Evolutionary conservation across 1,140 invertebrate genomes (phyloP).

Genomic region (Zaprionus davidi): DNA sequence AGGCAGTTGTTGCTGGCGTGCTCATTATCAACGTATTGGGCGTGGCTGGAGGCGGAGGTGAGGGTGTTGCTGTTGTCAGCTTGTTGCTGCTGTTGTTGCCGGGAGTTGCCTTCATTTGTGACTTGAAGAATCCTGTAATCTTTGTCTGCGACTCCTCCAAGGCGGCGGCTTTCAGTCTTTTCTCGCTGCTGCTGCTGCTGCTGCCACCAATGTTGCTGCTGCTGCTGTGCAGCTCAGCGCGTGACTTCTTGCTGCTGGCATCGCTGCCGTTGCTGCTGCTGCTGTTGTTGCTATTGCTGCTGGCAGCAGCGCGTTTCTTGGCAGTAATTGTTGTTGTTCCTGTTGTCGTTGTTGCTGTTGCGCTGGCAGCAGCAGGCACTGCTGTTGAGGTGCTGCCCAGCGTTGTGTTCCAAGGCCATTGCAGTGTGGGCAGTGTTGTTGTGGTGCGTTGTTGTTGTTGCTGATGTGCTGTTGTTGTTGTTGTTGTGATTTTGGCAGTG

Average conservation of each 20-base stretch:
- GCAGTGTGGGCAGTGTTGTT: slow-evolving; percentile 59
- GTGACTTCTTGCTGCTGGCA: slow-evolving; percentile 58
- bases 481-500: slow-evolving; percentile 51
- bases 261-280: slow-evolving; percentile 6
- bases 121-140: slow-evolving; percentile 93
- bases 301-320: slow-evolving; percentile 41
- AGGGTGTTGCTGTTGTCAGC: slow-evolving; percentile 76
- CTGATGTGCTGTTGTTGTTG: slow-evolving; percentile 35
- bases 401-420: slow-evolving; percentile 77
- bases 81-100: slow-evolving; percentile 83
- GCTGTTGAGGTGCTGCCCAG: slow-evolving; percentile 71
- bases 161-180: slow-evolving; percentile 83
- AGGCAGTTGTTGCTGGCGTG: slow-evolving; percentile 79
- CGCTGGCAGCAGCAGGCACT: slow-evolving; percentile 49
- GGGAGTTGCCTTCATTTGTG: slow-evolving; percentile 88
- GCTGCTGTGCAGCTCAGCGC: slow-evolving; percentile 35
- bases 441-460: slow-evolving; percentile 33
- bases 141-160: slow-evolving; percentile 85
- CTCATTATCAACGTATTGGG: slow-evolving; percentile 74
- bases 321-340: slow-evolving; percentile 1
- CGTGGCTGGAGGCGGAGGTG: slow-evolving; percentile 48
- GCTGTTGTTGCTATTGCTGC: slow-evolving; percentile 24
- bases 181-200: slow-evolving; percentile 42
- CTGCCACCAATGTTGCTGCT: slow-evolving; percentile 12
- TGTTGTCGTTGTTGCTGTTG: slow-evolving; percentile 11